Base-by-base conservation (phyloP, 2,113 vertebrate species). In the Typhlomys cinereus region DNA sequence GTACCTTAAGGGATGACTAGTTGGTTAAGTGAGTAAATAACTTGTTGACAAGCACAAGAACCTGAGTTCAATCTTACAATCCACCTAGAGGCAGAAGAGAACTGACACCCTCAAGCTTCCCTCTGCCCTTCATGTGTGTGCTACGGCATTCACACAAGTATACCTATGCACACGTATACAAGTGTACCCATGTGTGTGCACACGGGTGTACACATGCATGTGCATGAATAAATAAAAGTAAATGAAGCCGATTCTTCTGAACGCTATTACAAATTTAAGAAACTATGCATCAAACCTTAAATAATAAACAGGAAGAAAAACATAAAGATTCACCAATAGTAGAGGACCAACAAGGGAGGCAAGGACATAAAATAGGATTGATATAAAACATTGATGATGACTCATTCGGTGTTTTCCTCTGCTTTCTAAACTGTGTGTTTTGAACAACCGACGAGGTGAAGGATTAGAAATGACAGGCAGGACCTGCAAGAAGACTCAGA, bases 341-440 rank as follows among this genome's bases (percentile, higher is more conserved):
- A 39, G 92, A 23, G 23, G 48, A 87, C 27, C 20, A 18, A 73
- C 69, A 61, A 36, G 13, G 2, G 73, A 94, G 81, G 27, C 21
- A 82, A 81, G 75, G 5, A 85, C 85, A 67, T 31, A 64, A 71
- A 70, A 62, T 31, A 90, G 15, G 12, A 44, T 73, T 54, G 83
- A 69, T n/a, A 78, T 11, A 79, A 36, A 25, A 83, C 74, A 27
- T 7, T 50, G 14, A 88, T 11, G 48, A 36, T 20, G n/a, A n/a
- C n/a, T n/a, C n/a, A n/a, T n/a, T n/a, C n/a, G n/a, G n/a, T n/a
- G n/a, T n/a, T n/a, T n/a, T n/a, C n/a, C n/a, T n/a, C n/a, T n/a
- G n/a, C n/a, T n/a, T n/a, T n/a, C n/a, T n/a, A n/a, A n/a, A n/a
- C n/a, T n/a, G n/a, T n/a, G n/a, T n/a, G n/a, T n/a, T n/a, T n/a